Evolutionary conservation across 2,113 vertebrate genomes (phyloP).

Genomic region (Notothenia coriiceps): DNA sequence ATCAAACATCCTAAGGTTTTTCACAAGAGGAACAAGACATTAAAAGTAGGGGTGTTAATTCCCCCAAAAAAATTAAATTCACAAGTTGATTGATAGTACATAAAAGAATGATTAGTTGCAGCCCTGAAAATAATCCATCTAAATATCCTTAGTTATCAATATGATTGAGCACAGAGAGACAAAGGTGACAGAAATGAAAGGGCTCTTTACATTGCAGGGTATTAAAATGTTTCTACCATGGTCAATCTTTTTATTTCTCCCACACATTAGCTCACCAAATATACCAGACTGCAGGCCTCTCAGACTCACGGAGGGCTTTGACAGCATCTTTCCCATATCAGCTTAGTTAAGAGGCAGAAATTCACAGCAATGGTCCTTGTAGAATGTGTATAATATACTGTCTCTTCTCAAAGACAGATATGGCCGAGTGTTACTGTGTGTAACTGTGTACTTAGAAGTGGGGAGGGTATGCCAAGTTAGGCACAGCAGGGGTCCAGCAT

Average conservation of each 20-base stretch:
- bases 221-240: background rate
- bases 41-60: background rate
- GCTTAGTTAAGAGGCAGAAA: constrained; percentile 58
- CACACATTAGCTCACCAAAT: background rate
- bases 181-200: background rate
- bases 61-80: background rate
- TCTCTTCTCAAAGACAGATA: constrained; percentile 45
- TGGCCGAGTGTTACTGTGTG: constrained; percentile 19
- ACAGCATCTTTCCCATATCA: constrained; percentile 30
- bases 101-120: background rate
- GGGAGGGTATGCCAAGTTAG: constrained; percentile 55
- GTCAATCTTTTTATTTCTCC: background rate
- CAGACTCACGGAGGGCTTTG: constrained; percentile 25
- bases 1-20: background rate
- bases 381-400: constrained; percentile 36
- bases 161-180: background rate
- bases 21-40: background rate
- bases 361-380: constrained; percentile 30
- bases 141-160: background rate
- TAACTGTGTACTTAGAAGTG: constrained; percentile 31
- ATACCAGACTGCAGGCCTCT: constrained; percentile 22
- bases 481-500: constrained; percentile 63
- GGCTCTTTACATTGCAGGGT: background rate
- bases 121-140: background rate
- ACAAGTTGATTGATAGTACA: background rate